Evolutionary conservation across 2,797 vertebrate genomes (phyloP), one percentile per base, ranked within the genome.

Genomic region (Sphenopsis melanotis): DNA sequence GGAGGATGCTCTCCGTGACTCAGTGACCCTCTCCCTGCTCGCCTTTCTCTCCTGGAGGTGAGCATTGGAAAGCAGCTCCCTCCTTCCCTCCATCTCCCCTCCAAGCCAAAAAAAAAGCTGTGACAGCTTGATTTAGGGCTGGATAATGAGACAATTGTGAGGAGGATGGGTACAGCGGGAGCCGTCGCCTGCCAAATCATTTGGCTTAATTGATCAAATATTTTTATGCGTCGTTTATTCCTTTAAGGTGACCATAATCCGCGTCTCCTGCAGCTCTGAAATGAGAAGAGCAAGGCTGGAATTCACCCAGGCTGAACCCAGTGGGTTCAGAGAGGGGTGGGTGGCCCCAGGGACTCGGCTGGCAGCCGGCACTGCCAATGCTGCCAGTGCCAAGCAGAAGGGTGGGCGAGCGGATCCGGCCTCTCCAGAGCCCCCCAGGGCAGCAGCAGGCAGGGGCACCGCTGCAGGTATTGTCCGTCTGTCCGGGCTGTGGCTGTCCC

Each of bases 191-290:
- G 87, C 88, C 90, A 96, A 89, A 78, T 82, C 49, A 41, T 90
- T 97, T 39, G 36, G 95, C 94, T 97, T 95, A 91, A 97, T 92
- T 87, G 87, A 94, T 94, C 95, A 94, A 95, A 95, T 95, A 94
- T 89, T 94, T 95, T 96, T 93, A 96, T 93, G 95, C 82, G 52
- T 61, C 68, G 47, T 63, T 95, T 93, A 69, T 94, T 96, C 94
- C 82, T 97, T 94, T 91, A 80, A 93, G 89, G 81, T 59, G 14
- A 83, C 77, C 11, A 26, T 18, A 93, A 95, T 87, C 91, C 92
- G 41, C 68, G n/a, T 86, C 85, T 87, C 55, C 61, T 20, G 64
- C 90, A n/a, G 91, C 66, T 56, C 71, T 41, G 75, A 32, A 83
- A 88, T 49, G 57, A 72, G 81, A 79, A 94, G 94, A 93, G 85